Conservation (phyloP, 2,113 vertebrate genomes). For the Chunga burmeisteri region DNA sequence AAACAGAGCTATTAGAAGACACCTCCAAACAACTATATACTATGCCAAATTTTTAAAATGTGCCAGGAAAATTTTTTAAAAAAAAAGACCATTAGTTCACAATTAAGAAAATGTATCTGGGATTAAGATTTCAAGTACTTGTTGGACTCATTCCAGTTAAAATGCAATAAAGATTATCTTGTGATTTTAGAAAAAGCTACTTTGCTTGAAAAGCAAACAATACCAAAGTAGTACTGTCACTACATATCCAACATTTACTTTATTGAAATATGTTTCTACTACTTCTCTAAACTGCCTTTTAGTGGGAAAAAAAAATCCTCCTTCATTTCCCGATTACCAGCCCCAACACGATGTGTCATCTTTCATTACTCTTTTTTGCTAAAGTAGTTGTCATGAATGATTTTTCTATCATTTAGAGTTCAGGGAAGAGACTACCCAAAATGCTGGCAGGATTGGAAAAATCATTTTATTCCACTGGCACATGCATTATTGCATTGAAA, state of each 20-base stretch:
- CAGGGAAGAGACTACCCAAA: slow-evolving; percentile 3
- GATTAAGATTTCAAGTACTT: background rate
- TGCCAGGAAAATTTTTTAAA: background rate
- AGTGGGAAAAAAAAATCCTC: fast-evolving
- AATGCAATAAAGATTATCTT: background rate
- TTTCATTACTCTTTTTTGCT: background rate
- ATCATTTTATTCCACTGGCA: slow-evolving; percentile 36
- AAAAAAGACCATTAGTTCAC: background rate
- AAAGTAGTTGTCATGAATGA: background rate
- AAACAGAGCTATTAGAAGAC: background rate
- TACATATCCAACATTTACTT: background rate
- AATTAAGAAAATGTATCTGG: background rate
- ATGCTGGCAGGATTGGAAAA: slow-evolving; percentile 37
- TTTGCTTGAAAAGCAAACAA: background rate
- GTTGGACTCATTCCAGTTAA: background rate
- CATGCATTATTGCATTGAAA: slow-evolving; percentile 29
- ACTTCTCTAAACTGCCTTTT: background rate
- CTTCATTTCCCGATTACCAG: background rate
- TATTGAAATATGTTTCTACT: background rate
- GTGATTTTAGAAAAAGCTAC: background rate
- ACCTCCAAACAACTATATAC: background rate
- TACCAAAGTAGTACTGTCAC: background rate
- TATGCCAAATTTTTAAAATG: background rate
- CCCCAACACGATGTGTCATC: background rate
- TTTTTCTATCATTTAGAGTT: slow-evolving; percentile 33